Base-by-base conservation (phyloP, 2,888 invertebrate species). In the Tiliacea citrago region DNA sequence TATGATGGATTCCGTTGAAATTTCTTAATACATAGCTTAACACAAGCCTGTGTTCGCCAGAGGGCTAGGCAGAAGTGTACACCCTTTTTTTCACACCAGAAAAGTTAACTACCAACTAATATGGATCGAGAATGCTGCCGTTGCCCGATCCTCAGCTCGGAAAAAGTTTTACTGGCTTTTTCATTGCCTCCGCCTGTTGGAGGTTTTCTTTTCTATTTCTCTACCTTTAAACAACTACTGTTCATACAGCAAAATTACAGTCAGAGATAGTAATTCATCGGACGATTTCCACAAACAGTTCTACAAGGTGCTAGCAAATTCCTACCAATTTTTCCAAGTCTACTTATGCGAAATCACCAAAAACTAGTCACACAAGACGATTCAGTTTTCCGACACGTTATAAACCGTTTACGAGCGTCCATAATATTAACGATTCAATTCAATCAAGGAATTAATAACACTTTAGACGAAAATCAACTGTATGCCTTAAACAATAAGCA, bases 391-490 rank as follows among this genome's bases (percentile, higher is more conserved):
- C 67, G 51, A 77, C 86, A 86, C 79, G 35, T 71, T 47, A 82
- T 79, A 78, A 78, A 77, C 35, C 57, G 12, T 82, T 85, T 82
- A 87, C 73, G 79, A 79, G 39, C 77, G 12, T 67, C 72, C 73
- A 74, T 76, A 79, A 75, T 81, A 88, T 76, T 83, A 86, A 86
- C 75, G 73, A 73, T 75, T 67, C 39, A 62, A 86, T 88, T 90
- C 89, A 88, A 91, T 91, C 90, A 91, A 86, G 73, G 85, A 90
- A 90, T 90, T 86, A 87, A 74, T 29, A 63, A 42, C 45, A 1
- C 10, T 9, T 35, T 67, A 6, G 35, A 16, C 75, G 9, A 87
- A 85, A 86, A 77, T 58, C 70, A 65, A 69, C 85, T 80, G 55
- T 90, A 77, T 68, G 0, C 5, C 0, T 4, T 0, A 8, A 6